Evolutionary conservation across 2,888 invertebrate species (phyloP).

Genomic region (Furcula furcula): DNA sequence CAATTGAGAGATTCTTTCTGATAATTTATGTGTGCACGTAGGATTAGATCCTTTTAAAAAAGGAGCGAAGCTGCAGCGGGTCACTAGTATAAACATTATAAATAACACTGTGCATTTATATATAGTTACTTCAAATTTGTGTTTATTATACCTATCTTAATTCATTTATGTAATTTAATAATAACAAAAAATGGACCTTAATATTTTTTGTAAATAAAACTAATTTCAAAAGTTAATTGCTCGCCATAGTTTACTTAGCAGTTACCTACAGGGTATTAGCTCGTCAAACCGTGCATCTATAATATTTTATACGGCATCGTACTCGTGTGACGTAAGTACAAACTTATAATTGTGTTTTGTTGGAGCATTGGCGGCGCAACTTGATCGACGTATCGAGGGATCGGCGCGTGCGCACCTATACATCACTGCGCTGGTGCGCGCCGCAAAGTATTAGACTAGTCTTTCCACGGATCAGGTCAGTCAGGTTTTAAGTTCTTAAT

Average conservation of each 20-base stretch:
- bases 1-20: too few relatives aligned
- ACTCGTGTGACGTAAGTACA: constrained; percentile 35
- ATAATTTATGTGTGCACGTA: too few relatives aligned
- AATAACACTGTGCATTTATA: too few relatives aligned
- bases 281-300: too few relatives aligned
- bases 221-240: constrained; percentile 12
- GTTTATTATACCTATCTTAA: too few relatives aligned
- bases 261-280: constrained; percentile 41
- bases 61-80: too few relatives aligned
- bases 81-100: too few relatives aligned
- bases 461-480: constrained; percentile 36
- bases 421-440: constrained; percentile 14
- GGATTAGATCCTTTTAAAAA: too few relatives aligned
- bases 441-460: constrained; percentile 26
- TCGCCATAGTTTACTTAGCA: constrained; percentile 24
- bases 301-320: too few relatives aligned
- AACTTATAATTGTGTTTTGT: constrained; percentile 54
- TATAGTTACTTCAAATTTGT: too few relatives aligned
- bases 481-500: constrained; percentile 26
- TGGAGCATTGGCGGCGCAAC: constrained; percentile 35
- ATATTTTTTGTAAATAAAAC: constrained; percentile 3
- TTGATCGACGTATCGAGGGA: constrained; percentile 44
- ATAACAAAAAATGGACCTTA: too few relatives aligned
- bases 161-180: too few relatives aligned
- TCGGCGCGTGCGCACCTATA: constrained; percentile 27